Percentiles rank a stretch among this genome's conserved stretches.
Conservation (phyloP, 2,113 vertebrate genomes). For the Ceyx melanurus region DNA sequence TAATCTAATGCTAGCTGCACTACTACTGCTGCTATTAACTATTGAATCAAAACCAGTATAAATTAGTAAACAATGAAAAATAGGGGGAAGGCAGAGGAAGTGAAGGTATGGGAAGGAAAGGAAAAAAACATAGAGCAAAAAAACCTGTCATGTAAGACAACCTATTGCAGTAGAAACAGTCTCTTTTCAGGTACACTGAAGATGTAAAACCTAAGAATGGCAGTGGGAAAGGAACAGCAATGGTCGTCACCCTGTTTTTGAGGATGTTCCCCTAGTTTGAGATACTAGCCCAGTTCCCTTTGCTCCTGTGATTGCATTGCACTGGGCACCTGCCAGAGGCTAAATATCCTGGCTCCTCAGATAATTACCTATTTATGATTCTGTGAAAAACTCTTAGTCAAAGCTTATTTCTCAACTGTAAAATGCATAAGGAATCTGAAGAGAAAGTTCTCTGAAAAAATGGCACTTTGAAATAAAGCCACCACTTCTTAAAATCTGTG, state of each 20-base stretch:
- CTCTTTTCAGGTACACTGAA: background rate
- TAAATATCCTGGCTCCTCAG: slow-evolving; percentile 8
- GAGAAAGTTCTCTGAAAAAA: slow-evolving; percentile 28
- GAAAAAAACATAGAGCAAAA: background rate
- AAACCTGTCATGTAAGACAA: background rate
- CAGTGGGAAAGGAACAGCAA: background rate
- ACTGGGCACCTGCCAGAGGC: slow-evolving; percentile 39
- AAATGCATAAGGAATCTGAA: slow-evolving; percentile 6
- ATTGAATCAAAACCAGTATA: background rate
- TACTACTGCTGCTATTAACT: background rate
- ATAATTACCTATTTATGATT: slow-evolving; percentile 57
- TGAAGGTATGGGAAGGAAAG: background rate
- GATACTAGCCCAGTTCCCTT: background rate
- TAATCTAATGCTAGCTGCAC: background rate
- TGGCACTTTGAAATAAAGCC: background rate
- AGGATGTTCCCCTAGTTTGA: background rate
- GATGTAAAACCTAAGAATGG: background rate
- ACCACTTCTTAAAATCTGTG: background rate
- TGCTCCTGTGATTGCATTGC: background rate
- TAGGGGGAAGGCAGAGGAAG: background rate
- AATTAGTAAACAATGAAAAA: background rate
- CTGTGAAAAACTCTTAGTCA: slow-evolving; percentile 51
- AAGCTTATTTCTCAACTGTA: slow-evolving; percentile 27
- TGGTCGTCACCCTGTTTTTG: background rate
- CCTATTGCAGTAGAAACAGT: background rate